Evolutionary conservation across 1,140 invertebrate species (phyloP).

Genomic region (Diachasma alloeum): DNA sequence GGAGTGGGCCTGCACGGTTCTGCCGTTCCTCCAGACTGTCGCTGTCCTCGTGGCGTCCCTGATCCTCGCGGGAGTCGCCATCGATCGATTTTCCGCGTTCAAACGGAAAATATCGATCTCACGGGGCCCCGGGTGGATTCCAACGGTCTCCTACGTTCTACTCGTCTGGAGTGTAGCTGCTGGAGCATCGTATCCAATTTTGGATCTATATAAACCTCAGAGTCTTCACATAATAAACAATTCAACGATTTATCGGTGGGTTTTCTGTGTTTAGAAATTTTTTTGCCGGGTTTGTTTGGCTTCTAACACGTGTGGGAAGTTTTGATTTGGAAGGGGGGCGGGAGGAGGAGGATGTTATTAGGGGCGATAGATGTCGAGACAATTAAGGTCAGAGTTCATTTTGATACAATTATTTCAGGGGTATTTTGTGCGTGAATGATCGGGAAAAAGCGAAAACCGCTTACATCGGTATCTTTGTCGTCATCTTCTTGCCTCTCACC

Average conservation of each 20-base stretch:
- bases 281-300: conserved; percentile 7
- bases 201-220: conserved; percentile 40
- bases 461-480: conserved; percentile 59
- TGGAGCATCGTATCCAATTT: conserved; percentile 43
- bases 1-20: conserved; percentile 52
- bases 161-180: conserved; percentile 39
- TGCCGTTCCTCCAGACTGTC: conserved; percentile 64
- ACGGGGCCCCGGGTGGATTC: conserved; percentile 36
- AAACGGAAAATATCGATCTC: conserved; percentile 37
- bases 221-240: conserved; percentile 38
- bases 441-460: conserved; percentile 50
- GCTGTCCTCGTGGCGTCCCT: conserved; percentile 64
- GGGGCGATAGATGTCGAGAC: too few species aligned
- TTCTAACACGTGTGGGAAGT: neutral
- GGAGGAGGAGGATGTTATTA: too few species aligned
- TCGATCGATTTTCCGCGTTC: conserved; percentile 57
- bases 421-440: conserved; percentile 44
- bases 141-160: conserved; percentile 34
- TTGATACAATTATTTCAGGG: conserved; percentile 30
- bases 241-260: conserved; percentile 41
- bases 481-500: conserved; percentile 66
- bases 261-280: conserved; percentile 28
- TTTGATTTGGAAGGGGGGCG: too few species aligned
- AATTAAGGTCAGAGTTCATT: too few species aligned
- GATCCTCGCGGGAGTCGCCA: conserved; percentile 65